phyloP scores from a whole-genome alignment of 2,797 vertebrate genomes.

The Bufotes viridis region DNA sequence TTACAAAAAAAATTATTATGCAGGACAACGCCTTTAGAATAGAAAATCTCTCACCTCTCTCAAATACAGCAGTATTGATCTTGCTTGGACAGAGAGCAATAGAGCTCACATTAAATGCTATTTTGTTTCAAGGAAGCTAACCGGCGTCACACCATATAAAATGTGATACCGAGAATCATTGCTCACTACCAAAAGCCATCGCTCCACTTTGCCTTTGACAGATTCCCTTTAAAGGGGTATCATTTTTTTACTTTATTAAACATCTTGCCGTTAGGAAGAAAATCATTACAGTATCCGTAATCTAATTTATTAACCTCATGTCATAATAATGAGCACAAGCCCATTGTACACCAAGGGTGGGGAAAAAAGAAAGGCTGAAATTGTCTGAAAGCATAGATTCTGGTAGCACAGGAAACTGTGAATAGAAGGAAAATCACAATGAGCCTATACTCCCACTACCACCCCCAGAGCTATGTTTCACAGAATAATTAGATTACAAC shows the following conservation, averaged over 20 bases:
- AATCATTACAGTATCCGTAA: not conserved
- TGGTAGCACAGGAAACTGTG: slow-evolving; percentile 7
- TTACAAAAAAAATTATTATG: too few relatives aligned
- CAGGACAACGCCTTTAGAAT: too few relatives aligned
- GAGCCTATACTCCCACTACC: slow-evolving; percentile 37
- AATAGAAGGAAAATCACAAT: slow-evolving; percentile 41
- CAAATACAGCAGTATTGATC: too few relatives aligned
- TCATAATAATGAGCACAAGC: not conserved
- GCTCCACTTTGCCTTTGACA: not conserved
- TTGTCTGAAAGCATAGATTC: slow-evolving; percentile 10
- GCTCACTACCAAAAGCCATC: not conserved
- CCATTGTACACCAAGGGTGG: not conserved
- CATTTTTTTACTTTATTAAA: not conserved
- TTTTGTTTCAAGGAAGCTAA: not conserved
- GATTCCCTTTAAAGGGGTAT: not conserved
- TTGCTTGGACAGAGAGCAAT: not conserved
- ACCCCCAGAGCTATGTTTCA: slow-evolving; percentile 48
- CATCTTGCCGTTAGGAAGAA: not conserved
- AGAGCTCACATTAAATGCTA: not conserved
- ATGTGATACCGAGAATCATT: not conserved
- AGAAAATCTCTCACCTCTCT: too few relatives aligned
- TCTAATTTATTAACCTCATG: not conserved
- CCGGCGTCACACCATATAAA: not conserved
- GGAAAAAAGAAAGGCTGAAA: not conserved
- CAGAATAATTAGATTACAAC: slow-evolving; percentile 58